phyloP scores from a whole-genome alignment of 2,888 invertebrate genomes.

The Lagria hirta region DNA sequence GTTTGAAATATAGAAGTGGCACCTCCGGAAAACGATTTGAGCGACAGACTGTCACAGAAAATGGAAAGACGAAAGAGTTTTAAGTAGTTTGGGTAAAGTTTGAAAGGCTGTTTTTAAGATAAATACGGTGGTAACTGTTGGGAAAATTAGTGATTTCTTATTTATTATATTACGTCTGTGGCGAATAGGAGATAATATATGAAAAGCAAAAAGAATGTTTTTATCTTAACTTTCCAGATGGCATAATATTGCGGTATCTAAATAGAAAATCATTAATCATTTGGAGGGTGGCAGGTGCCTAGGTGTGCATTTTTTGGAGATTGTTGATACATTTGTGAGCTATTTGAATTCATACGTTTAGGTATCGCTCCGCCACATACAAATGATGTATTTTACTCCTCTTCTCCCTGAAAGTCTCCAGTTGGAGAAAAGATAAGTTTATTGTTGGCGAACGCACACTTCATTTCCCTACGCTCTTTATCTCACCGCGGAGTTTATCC shows the following conservation, averaged over 20 bases:
- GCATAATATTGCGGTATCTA: constrained; percentile 48
- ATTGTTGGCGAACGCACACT: constrained; percentile 54
- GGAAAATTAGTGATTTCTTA: constrained; percentile 41
- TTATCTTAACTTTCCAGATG: constrained; percentile 48
- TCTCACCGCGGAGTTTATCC: constrained; percentile 54
- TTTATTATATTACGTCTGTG: too few species aligned
- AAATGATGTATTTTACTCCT: constrained; percentile 53
- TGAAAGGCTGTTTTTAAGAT: constrained; percentile 49
- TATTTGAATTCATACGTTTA: constrained; percentile 50
- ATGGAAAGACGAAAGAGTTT: constrained; percentile 56
- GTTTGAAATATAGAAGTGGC: constrained; percentile 44
- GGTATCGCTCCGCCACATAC: constrained; percentile 51
- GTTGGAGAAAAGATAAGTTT: constrained; percentile 54
- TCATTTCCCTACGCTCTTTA: constrained; percentile 53
- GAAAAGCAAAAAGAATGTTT: too few species aligned
- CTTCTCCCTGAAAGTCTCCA: constrained; percentile 49
- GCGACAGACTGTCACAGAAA: constrained; percentile 55
- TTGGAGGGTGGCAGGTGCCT: constrained; percentile 35
- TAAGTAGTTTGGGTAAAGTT: constrained; percentile 56
- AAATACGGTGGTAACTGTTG: constrained; percentile 52
- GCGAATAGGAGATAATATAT: too few species aligned
- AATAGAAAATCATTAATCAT: constrained; percentile 47
- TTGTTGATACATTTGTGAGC: constrained; percentile 35
- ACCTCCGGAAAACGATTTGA: constrained; percentile 49
- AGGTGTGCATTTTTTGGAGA: constrained; percentile 30